Base-by-base conservation (phyloP, 2,113 vertebrate species). In the Nycticorax nycticorax region DNA sequence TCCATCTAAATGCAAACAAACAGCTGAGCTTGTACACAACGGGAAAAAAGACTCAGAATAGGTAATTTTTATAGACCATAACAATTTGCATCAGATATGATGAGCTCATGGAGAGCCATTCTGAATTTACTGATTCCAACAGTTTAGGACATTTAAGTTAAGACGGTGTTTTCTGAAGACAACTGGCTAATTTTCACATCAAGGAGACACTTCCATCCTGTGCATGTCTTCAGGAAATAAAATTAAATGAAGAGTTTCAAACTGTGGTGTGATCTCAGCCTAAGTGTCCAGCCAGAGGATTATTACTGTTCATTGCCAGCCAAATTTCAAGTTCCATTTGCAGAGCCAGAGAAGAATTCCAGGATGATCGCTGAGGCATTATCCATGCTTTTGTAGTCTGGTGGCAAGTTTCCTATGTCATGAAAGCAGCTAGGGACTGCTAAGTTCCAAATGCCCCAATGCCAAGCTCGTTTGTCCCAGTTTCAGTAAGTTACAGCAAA, bases 391-490 rank as follows among this genome's bases (percentile, higher is more conserved):
- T 95, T 93, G 78, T 89, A 88, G 72, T 66, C 0, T 3, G n/a
- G 76, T 93, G 84, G 92, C 90, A 96, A 96, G 79, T 55, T 88
- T 96, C 88, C 96, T 94, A 68, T 1, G 15, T 88, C 93, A 81
- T 81, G 67, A 96, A 95, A 95, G 88, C 91, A 96, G 87, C 71
- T 90, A 79, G 67, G 52, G 48, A 74, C 53, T 63, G 45, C 56
- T 88, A 71, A 72, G 52, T 93, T 96, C 80, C 95, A 96, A 95
- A 90, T 21, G 24, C n/a, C 28, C 32, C 21, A 17, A 24, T 81
- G 89, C 93, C 96, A 97, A 94, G 71, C 41, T 87, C 56, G 74
- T 88, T 93, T 95, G 88, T 78, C 92, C 94, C 78, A 92, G 67
- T 97, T 96, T 96, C 83, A 92, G 73, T 64, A 88, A 88, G 71